phyloP scores from a whole-genome alignment of 1,140 invertebrate species.

The Dendroctonus ponderosae region DNA sequence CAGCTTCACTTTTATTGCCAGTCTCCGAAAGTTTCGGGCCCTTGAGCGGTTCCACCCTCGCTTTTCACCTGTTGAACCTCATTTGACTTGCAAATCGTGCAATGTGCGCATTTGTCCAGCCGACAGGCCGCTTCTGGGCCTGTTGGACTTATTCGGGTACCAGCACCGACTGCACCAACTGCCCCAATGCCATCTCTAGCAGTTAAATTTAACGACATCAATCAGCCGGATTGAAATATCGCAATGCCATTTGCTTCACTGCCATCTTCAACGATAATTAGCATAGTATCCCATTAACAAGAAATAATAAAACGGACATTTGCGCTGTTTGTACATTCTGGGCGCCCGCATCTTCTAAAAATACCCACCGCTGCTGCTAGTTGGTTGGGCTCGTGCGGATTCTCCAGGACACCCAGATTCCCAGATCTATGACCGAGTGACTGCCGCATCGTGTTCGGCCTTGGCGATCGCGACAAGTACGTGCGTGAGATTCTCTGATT shows the following conservation, averaged over 20 bases:
- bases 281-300: constrained; percentile 1
- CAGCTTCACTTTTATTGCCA: constrained; percentile 11
- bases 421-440: constrained; percentile 26
- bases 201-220: no score
- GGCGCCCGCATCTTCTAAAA: constrained; percentile 32
- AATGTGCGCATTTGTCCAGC: constrained; percentile 4
- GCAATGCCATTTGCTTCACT: not conserved
- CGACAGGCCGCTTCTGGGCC: not conserved
- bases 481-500: no score
- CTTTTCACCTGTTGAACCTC: constrained; percentile 29
- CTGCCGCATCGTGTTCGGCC: constrained; percentile 11
- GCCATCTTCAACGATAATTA: constrained; percentile 1
- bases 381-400: constrained; percentile 18
- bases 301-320: constrained; percentile 15
- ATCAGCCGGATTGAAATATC: no score
- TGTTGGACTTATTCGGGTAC: constrained; percentile 7
- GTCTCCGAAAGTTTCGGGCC: constrained; percentile 8
- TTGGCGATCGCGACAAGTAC: not conserved
- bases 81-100: constrained; percentile 27
- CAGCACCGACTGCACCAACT: not conserved
- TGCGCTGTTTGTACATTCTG: constrained; percentile 3
- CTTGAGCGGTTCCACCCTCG: constrained; percentile 20
- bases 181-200: no score
- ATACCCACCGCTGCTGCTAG: constrained; percentile 6
- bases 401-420: constrained; percentile 22